Base-by-base conservation (phyloP, 1,140 invertebrate genomes). In the Drosophila rufa region DNA sequence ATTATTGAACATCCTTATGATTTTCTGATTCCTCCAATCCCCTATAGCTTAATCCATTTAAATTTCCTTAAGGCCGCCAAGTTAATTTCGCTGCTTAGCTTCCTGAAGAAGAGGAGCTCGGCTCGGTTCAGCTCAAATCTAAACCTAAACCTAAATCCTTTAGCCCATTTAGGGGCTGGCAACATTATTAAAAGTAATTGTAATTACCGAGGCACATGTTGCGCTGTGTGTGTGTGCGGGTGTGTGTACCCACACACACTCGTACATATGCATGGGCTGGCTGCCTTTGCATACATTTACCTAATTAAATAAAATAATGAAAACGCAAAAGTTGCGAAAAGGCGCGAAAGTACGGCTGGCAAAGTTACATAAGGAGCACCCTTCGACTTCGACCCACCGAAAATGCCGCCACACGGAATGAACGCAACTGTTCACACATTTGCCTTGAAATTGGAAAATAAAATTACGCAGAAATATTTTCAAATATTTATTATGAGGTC, bases 251-350 rank as follows among this genome's bases (percentile, higher is more conserved):
- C 17, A 14, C 27, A 22, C 33, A 55, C 12, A 12, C n/a, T 33
- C 30, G 30, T 33, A 43, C 53, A 43, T 25, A 19, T 19, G 36
- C 68, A 60, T 48, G 53, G 40, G 48, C 53, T 79, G 69, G 68
- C 51, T 81, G 79, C 65, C 62, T 79, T 79, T 89, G 84, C 84
- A 90, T 89, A 89, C 85, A 90, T 89, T 90, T 89, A 84, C 85
- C 84, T 89, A 89, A 89, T 89, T 90, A 90, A 90, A 90, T 89
- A 90, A 90, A 90, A 89, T 89, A 89, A 90, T 89, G 85, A 85
- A 85, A 90, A 73, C 78, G 84, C 65, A 79, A 87, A 84, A 90
- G 77, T 90, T 89, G 85, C 85, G 27, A 75, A 65, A 78, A 76
- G 68, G 80, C 85, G 84, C 84, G 73, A 78, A 68, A 80, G 79